Percentiles rank a stretch among this genome's conserved stretches.
phyloP scores from a whole-genome alignment of 1,140 invertebrate genomes.

The Cataglyphis hispanica region DNA sequence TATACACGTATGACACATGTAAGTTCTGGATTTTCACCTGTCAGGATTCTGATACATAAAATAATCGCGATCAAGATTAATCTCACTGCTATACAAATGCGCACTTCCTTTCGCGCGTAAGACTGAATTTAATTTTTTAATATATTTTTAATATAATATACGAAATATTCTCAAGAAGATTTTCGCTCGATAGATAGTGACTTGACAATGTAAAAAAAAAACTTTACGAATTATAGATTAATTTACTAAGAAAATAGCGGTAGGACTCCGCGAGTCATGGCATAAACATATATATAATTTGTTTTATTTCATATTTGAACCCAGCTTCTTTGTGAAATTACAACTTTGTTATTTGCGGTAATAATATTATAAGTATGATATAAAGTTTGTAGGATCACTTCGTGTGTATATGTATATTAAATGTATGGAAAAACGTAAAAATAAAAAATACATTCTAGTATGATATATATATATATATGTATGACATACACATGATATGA shows the following conservation, averaged over 20 bases:
- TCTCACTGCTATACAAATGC: conserved; percentile 1
- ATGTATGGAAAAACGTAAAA: conserved; percentile 72
- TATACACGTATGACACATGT: conserved; percentile 11
- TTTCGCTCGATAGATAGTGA: neutral
- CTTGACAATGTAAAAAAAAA: neutral
- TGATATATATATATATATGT: conserved; percentile 18
- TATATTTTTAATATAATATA: neutral
- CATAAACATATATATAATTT: conserved; percentile 24
- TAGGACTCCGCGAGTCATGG: conserved; percentile 23
- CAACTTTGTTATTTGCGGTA: conserved; percentile 68
- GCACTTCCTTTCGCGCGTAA: conserved; percentile 38
- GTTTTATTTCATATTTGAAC: conserved; percentile 69
- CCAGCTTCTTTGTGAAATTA: conserved; percentile 69
- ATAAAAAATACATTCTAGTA: conserved; percentile 71
- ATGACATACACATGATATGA: conserved; percentile 46
- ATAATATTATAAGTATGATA: conserved; percentile 65
- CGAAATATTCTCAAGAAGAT: neutral
- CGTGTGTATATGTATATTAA: conserved; percentile 76
- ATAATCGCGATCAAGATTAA: conserved; percentile 7
- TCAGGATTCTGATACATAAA: neutral
- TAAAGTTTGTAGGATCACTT: conserved; percentile 65
- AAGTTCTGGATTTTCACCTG: conserved; percentile 8
- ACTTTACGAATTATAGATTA: conserved; percentile 20
- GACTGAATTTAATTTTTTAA: conserved; percentile 44
- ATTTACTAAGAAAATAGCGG: conserved; percentile 57